Evolutionary conservation across 2,797 vertebrate species (phyloP).

Genomic region (Oreortyx pictus): DNA sequence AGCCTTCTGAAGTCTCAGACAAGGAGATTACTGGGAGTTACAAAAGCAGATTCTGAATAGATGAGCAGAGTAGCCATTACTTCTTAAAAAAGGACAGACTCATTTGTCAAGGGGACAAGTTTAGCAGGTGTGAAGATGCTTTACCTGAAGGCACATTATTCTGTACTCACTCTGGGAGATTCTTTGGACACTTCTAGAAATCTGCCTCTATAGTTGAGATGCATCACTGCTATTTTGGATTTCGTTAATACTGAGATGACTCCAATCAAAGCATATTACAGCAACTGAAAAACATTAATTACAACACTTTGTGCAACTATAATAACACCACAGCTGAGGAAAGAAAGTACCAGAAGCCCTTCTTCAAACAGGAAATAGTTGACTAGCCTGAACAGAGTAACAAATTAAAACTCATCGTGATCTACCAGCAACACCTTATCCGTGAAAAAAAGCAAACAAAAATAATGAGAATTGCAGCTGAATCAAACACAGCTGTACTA

Average conservation of each 20-base stretch:
- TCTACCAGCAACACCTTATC: background rate
- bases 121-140: background rate
- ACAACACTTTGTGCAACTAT: background rate
- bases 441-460: conserved; percentile 40
- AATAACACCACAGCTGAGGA: background rate
- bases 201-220: background rate
- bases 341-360: background rate
- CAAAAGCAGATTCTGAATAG: background rate
- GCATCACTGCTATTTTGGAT: background rate
- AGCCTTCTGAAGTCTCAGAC: background rate
- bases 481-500: background rate
- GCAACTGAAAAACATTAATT: conserved; percentile 38
- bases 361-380: conserved; percentile 38
- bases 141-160: background rate
- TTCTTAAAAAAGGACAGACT: background rate
- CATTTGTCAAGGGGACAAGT: background rate
- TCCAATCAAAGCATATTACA: background rate
- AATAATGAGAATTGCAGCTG: conserved; percentile 25
- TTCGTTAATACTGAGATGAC: background rate
- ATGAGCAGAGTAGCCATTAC: background rate
- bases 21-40: background rate
- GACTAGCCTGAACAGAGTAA: conserved; percentile 24
- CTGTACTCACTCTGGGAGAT: background rate
- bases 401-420: conserved; percentile 1
- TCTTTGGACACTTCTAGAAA: background rate